Conservation (phyloP, 2,888 invertebrate genomes). For the Metellina segmentata region DNA sequence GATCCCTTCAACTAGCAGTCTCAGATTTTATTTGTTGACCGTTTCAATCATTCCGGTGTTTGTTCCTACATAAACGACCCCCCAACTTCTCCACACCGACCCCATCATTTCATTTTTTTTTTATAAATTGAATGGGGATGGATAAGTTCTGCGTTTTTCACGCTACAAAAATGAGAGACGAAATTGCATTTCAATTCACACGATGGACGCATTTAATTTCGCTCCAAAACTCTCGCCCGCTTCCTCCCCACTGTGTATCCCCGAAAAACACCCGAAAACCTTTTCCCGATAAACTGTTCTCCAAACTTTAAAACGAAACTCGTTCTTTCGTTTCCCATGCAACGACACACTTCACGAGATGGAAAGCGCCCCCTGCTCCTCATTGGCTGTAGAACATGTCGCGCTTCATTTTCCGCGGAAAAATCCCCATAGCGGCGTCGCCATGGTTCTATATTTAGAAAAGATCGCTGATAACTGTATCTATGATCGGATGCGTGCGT, state of each 20-base stretch:
- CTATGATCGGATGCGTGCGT: background rate
- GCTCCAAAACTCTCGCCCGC: background rate
- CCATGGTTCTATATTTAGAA: conserved; percentile 19
- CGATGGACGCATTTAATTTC: too few relatives aligned
- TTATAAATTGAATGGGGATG: too few relatives aligned
- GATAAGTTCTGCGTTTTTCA: too few relatives aligned
- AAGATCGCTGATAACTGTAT: conserved; percentile 12
- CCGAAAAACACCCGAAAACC: background rate
- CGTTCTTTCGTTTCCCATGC: background rate
- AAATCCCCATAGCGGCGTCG: background rate
- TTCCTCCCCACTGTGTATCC: background rate
- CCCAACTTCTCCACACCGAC: too few relatives aligned
- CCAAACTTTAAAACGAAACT: background rate
- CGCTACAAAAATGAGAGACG: too few relatives aligned
- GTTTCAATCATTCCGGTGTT: too few relatives aligned
- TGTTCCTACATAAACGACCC: too few relatives aligned
- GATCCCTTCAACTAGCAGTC: too few relatives aligned
- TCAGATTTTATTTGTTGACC: too few relatives aligned
- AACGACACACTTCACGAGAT: background rate
- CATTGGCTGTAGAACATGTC: background rate
- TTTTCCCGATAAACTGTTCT: background rate
- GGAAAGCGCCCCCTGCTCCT: background rate
- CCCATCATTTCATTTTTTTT: too few relatives aligned
- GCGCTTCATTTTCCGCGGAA: background rate
- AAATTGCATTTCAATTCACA: too few relatives aligned